Evolutionary conservation across 2,888 invertebrate species (phyloP).

Genomic region (Ophraella communa): DNA sequence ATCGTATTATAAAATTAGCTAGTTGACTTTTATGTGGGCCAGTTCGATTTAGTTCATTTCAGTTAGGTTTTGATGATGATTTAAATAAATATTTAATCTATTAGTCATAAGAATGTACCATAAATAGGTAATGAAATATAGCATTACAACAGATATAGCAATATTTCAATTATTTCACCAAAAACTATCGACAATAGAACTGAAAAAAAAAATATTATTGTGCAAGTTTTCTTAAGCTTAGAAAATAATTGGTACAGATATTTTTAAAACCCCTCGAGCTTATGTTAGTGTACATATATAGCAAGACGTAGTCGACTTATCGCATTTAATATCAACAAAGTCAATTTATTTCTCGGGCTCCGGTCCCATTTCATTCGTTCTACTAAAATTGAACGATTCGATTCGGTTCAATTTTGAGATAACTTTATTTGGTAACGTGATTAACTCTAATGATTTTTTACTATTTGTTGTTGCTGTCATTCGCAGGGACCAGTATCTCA

Average conservation of each 20-base stretch:
- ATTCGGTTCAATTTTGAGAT: slow-evolving; percentile 1
- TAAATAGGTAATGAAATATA: too few relatives aligned
- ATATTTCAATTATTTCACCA: too few relatives aligned
- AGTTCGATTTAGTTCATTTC: too few relatives aligned
- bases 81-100: too few relatives aligned
- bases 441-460: slow-evolving; percentile 3
- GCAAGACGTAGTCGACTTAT: slow-evolving; percentile 18
- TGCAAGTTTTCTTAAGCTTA: too few relatives aligned
- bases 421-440: slow-evolving; percentile 4
- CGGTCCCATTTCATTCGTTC: background rate
- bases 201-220: too few relatives aligned
- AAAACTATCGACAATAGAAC: too few relatives aligned
- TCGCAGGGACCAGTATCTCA: background rate
- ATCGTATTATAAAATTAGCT: too few relatives aligned
- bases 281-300: slow-evolving; percentile 3
- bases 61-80: too few relatives aligned
- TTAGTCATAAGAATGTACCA: too few relatives aligned
- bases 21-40: too few relatives aligned
- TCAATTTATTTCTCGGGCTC: slow-evolving; percentile 17
- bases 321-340: slow-evolving; percentile 20
- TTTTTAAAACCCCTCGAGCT: slow-evolving; percentile 15
- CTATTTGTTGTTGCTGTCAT: background rate
- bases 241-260: slow-evolving; percentile 18
- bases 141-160: too few relatives aligned
- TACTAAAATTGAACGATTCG: slow-evolving; percentile 1